phyloP scores from a whole-genome alignment of 1,140 invertebrate species.

The Camponotus vicinus region DNA sequence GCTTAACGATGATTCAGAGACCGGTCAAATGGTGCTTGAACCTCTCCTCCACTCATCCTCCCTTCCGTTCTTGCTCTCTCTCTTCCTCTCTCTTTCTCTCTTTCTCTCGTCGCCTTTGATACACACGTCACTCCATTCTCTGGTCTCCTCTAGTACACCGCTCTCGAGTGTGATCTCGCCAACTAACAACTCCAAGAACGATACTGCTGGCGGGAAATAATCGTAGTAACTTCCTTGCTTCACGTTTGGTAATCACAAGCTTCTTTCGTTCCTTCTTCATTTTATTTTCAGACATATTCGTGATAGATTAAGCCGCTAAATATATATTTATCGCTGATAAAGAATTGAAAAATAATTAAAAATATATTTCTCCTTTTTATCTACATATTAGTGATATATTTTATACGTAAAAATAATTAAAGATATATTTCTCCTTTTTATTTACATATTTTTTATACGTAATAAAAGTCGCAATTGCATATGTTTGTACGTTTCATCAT shows the following conservation, averaged over 20 bases:
- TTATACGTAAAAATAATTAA: not conserved
- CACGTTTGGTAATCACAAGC: not conserved
- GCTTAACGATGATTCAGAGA: constrained; percentile 78
- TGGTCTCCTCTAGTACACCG: constrained; percentile 24
- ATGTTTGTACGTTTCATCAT: not conserved
- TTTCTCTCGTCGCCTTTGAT: constrained; percentile 48
- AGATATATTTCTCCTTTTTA: not conserved
- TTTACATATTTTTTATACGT: not conserved
- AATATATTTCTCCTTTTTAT: not conserved
- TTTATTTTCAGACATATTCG: not conserved
- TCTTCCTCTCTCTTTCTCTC: constrained; percentile 32
- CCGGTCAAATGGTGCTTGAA: constrained; percentile 81
- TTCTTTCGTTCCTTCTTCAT: not conserved
- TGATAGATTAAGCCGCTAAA: not conserved
- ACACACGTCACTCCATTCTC: constrained; percentile 45
- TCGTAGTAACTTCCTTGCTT: constrained; percentile 19
- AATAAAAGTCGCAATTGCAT: not conserved
- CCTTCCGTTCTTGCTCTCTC: constrained; percentile 53
- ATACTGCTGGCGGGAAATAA: constrained; percentile 25
- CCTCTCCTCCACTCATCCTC: constrained; percentile 67
- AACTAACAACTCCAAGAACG: constrained; percentile 42
- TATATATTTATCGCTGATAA: not conserved
- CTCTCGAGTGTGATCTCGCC: constrained; percentile 24
- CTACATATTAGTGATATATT: not conserved
- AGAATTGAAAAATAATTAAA: constrained; percentile 2